phyloP scores from a whole-genome alignment of 92 coral and sea anemone species.

The Montipora capitata region DNA sequence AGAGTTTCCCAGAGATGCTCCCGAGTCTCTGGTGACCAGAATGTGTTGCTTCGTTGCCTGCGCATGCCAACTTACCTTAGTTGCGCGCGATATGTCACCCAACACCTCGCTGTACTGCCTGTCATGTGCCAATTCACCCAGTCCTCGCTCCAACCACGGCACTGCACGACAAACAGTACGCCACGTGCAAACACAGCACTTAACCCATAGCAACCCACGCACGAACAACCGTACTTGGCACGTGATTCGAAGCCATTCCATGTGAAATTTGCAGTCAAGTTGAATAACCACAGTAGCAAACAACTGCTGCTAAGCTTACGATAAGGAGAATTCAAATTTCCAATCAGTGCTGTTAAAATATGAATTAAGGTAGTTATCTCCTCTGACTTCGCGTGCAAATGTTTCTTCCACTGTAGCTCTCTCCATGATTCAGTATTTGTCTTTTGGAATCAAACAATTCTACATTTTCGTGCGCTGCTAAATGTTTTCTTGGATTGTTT shows the following conservation, averaged over 20 bases:
- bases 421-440: neutral
- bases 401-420: neutral
- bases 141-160: slow-evolving; percentile 75
- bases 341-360: slow-evolving; percentile 75
- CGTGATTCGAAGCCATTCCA: slow-evolving; percentile 73
- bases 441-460: neutral
- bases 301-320: slow-evolving; percentile 56
- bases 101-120: slow-evolving; percentile 55
- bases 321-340: slow-evolving; percentile 51
- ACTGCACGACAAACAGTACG: slow-evolving; percentile 53
- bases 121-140: slow-evolving; percentile 56
- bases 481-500: slow-evolving; percentile 17
- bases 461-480: slow-evolving; percentile 7
- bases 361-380: slow-evolving; percentile 47
- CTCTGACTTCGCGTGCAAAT: neutral
- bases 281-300: slow-evolving; percentile 66
- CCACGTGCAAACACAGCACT: slow-evolving; percentile 66
- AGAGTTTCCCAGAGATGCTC: too few species aligned
- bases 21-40: too few species aligned
- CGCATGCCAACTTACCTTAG: slow-evolving; percentile 45
- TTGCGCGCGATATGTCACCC: slow-evolving; percentile 32
- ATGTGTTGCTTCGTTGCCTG: too few species aligned
- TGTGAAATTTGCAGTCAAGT: slow-evolving; percentile 30
- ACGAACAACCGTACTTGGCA: slow-evolving; percentile 69
- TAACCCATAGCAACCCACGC: slow-evolving; percentile 53